Percentiles rank a stretch among this genome's conserved stretches.
Conservation (phyloP, 2,113 vertebrate genomes). For the Nothobranchius kuhntae region DNA sequence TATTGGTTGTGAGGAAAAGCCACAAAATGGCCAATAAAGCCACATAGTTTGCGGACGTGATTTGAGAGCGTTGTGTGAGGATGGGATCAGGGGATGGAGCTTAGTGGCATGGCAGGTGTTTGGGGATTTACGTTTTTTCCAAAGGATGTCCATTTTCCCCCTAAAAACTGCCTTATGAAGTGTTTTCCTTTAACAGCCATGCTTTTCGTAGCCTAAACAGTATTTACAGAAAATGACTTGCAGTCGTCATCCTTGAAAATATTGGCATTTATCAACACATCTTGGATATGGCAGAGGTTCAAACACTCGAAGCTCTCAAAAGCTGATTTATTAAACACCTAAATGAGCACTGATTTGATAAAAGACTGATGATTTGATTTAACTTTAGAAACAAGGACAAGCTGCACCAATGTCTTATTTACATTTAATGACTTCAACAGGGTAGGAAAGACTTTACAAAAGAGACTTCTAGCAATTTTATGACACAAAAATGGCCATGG, state of each 20-base stretch:
- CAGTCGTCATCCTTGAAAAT: constrained; percentile 53
- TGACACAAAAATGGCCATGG: not conserved
- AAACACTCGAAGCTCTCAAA: constrained; percentile 39
- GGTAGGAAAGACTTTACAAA: constrained; percentile 31
- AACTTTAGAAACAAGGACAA: constrained; percentile 52
- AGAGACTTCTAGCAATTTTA: not conserved
- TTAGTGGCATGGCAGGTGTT: constrained; percentile 58
- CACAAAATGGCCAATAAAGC: constrained; percentile 31
- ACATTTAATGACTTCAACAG: constrained; percentile 25
- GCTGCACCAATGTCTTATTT: constrained; percentile 35
- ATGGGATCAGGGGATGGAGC: constrained; percentile 44
- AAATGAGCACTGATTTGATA: constrained; percentile 69
- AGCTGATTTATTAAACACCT: constrained; percentile 65
- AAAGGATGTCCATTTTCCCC: constrained; percentile 43
- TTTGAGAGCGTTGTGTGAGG: constrained; percentile 37
- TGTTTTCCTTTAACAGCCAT: constrained; percentile 29
- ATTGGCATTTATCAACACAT: constrained; percentile 47
- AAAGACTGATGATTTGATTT: constrained; percentile 57
- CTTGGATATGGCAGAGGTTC: constrained; percentile 40
- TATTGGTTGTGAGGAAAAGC: constrained; percentile 51
- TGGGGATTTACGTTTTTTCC: constrained; percentile 56
- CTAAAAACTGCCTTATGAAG: constrained; percentile 48
- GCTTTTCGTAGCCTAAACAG: constrained; percentile 16
- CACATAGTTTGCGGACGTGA: constrained; percentile 45
- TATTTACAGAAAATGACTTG: constrained; percentile 59